A percentile compares a stretch with the other conserved stretches of the same genome.
Conservation (phyloP, 92 coral and sea anemone species). For the Bergia sp. region DNA sequence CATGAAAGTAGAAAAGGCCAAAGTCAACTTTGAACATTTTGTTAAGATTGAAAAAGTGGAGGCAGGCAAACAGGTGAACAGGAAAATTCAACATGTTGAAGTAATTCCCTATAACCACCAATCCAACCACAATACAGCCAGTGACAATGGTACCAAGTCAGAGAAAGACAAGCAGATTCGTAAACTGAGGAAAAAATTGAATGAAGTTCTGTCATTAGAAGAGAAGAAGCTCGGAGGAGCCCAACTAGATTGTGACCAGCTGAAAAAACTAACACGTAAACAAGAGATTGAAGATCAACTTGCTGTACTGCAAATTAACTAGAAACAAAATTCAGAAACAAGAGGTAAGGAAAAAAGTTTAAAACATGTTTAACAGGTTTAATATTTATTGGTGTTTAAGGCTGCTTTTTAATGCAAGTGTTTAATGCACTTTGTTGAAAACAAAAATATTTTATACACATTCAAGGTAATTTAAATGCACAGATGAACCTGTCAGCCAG, state of each 20-base stretch:
- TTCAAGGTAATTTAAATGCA: constrained; percentile 8
- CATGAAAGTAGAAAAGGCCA: constrained; percentile 32
- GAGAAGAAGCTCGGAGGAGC: constrained; percentile 64
- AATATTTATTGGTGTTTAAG: not conserved
- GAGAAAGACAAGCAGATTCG: constrained; percentile 82
- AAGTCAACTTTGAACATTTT: constrained; percentile 53
- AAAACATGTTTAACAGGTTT: not conserved
- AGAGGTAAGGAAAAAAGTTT: constrained; percentile 7
- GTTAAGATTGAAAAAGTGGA: constrained; percentile 52
- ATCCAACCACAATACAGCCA: constrained; percentile 2
- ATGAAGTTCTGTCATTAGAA: constrained; percentile 71
- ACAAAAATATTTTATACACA: not conserved
- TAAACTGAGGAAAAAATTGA: constrained; percentile 83
- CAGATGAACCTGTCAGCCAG: not conserved
- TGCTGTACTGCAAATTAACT: constrained; percentile 60
- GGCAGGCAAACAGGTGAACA: constrained; percentile 40
- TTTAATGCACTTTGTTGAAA: not conserved
- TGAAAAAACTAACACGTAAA: constrained; percentile 85
- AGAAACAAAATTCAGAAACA: constrained; percentile 25
- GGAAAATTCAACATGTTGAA: constrained; percentile 37
- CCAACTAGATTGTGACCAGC: constrained; percentile 84
- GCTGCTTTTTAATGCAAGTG: not conserved
- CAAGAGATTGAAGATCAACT: constrained; percentile 78
- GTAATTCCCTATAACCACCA: constrained; percentile 46
- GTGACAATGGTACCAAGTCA: constrained; percentile 38